Base-by-base conservation (phyloP, 2,888 invertebrate genomes). In the Andricus curvator region DNA sequence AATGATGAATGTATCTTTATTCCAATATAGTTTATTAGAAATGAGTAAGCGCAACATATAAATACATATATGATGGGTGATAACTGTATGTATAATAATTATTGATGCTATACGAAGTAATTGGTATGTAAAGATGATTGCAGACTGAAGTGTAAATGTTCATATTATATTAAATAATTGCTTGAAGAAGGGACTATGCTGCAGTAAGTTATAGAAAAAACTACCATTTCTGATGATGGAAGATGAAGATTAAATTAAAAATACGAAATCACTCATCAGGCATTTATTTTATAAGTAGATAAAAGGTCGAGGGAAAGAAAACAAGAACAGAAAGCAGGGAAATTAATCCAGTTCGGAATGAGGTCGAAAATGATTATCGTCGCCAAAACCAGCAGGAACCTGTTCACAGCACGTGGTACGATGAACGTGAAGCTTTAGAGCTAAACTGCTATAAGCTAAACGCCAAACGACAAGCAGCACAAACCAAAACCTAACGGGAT, bases 401-500 rank as follows among this genome's bases (percentile, higher is more conserved):
- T 80, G 84, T 77, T 66, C 86, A 66, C 78, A 87, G 86, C 88
- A 88, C 87, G 86, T 87, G 86, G 85, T 86, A 84, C 83, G 80
- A 85, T 84, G 85, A 84, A 82, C 85, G 22, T 22, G 25, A 62
- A 62, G 62, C 60, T 62, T 25, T 25, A 56, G n/a, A n/a, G 56
- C 56, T 60, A 20, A 60, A 60, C 60, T 60, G 22, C 22, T 15
- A 22, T 82, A 79, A 76, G 84, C 82, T 82, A 33, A 70, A 70
- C 77, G 81, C 74, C 78, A 60, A 78, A 78, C 82, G 79, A 81
- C 81, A 82, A 82, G 80, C 67, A 76, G 78, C 79, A 68, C 78
- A 84, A 79, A 80, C 81, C 77, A 82, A 80, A 83, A 81, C 77
- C 84, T 90, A 91, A 90, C 90, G 91, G 92, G 89, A 92, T 91